These are phyloP conservation scores for Aphidius colemani DNA, from an alignment of 2,888 invertebrate genomes.

Conservation along the genomic window DNA sequence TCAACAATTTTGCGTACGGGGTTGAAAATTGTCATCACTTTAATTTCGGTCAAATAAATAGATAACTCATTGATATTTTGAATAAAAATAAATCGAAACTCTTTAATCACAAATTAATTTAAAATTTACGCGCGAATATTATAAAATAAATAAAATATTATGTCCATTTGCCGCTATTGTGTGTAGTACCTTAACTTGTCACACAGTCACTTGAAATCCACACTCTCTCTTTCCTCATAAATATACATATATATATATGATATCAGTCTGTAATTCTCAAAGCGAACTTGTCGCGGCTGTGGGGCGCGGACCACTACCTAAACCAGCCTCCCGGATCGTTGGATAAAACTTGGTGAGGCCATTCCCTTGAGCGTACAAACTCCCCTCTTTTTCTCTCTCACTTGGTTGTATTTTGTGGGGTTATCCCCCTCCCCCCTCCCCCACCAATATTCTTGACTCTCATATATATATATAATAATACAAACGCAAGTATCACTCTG, in stretches of 20 bases:
- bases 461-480: background rate
- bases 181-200: background rate
- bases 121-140: no score
- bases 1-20: no score
- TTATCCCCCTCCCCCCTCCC: slow-evolving; percentile 8
- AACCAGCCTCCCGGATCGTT: slow-evolving; percentile 59
- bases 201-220: slow-evolving; percentile 4
- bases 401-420: background rate
- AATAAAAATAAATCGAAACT: no score
- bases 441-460: background rate
- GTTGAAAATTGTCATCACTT: no score
- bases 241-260: background rate
- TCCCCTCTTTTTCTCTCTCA: slow-evolving; percentile 40
- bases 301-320: slow-evolving; percentile 58
- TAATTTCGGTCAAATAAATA: no score
- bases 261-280: slow-evolving; percentile 2
- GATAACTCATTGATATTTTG: no score
- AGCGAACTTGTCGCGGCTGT: slow-evolving; percentile 50
- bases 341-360: slow-evolving; percentile 55
- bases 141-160: no score
- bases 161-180: no score
- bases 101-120: no score
- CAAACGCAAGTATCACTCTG: background rate
- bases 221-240: slow-evolving; percentile 16
- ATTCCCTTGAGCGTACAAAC: slow-evolving; percentile 55